These are phyloP conservation scores for Drosophila equinoxialis DNA, from an alignment of 1,140 invertebrate genomes.

Conservation along the genomic window DNA sequence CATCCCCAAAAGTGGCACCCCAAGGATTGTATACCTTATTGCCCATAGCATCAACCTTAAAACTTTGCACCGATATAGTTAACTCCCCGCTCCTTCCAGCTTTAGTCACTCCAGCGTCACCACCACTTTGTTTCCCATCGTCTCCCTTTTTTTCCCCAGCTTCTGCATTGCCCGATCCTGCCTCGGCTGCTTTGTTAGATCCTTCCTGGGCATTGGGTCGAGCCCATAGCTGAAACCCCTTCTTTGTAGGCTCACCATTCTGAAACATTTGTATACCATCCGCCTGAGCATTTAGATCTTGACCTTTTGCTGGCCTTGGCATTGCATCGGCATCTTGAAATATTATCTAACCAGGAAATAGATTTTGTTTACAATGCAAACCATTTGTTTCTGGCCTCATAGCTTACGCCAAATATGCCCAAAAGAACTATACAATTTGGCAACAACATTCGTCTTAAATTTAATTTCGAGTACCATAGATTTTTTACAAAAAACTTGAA, in stretches of 20 bases:
- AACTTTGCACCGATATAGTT: constrained; percentile 20
- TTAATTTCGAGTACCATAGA: neutral
- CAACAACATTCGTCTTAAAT: neutral
- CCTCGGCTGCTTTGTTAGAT: too few species aligned
- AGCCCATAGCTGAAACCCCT: constrained; percentile 1
- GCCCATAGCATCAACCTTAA: constrained; percentile 5
- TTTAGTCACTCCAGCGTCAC: too few species aligned
- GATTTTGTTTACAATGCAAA: neutral
- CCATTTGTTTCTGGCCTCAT: neutral
- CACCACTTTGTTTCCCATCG: too few species aligned
- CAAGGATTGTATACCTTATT: constrained; percentile 29
- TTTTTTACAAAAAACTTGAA: neutral
- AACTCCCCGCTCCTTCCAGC: neutral
- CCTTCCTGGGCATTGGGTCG: neutral
- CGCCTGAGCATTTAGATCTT: neutral
- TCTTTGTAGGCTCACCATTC: neutral
- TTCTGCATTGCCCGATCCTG: too few species aligned
- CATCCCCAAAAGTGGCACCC: constrained; percentile 24
- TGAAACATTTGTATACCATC: constrained; percentile 3
- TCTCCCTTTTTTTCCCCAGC: too few species aligned
- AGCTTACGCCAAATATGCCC: neutral
- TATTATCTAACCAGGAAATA: neutral
- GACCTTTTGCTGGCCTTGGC: neutral
- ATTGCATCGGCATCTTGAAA: neutral
- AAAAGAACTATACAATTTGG: neutral